Base-by-base conservation (phyloP, 2,888 invertebrate genomes). In the Elmis aenea region DNA sequence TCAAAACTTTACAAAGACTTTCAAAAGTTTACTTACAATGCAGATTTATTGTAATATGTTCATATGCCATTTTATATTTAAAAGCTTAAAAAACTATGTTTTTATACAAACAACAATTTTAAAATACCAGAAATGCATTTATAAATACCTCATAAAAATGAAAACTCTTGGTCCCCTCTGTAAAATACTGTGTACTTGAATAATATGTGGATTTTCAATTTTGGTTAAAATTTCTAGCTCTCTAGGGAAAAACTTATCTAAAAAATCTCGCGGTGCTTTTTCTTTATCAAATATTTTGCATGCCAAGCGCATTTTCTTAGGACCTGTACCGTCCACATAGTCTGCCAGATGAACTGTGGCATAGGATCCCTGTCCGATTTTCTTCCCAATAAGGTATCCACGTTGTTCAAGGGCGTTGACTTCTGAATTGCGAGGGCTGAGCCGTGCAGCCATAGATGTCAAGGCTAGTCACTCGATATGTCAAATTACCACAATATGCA, bases 201-300 rank as follows among this genome's bases (percentile, higher is more conserved):
- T 87, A 26, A 94, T 85, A 61, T 93, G 86, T 4, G 89, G 86
- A 68, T 94, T 92, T 64, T 90, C 85, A 48, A 95, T 83, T 66
- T 85, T 83, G 13, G 85, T 88, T 41, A 93, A 69, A 51, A 94
- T 90, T 54, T 92, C 87, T 51, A 94, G 74, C 72, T 95, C 94
- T 40, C 94, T 79, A 14, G 94, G 93, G 58, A 94, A 87, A 70
- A 95, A 95, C 69, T 90, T 91, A 51, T 85, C 83, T 54, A 91
- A 76, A 71, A 92, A 94, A 71, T 94, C 92, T 41, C 77, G 73
- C 5, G 91, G 91, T 26, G 91, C 90, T 67, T 87, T 87, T 52
- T 83, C 82, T 60, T 89, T 88, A 62, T 92, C 89, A 58, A 93
- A 91, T 59, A 94, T 87, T 69, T 94, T 94, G 67, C 89, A 90